Base-by-base conservation (phyloP, 2,797 vertebrate genomes). In the Picus viridis region DNA sequence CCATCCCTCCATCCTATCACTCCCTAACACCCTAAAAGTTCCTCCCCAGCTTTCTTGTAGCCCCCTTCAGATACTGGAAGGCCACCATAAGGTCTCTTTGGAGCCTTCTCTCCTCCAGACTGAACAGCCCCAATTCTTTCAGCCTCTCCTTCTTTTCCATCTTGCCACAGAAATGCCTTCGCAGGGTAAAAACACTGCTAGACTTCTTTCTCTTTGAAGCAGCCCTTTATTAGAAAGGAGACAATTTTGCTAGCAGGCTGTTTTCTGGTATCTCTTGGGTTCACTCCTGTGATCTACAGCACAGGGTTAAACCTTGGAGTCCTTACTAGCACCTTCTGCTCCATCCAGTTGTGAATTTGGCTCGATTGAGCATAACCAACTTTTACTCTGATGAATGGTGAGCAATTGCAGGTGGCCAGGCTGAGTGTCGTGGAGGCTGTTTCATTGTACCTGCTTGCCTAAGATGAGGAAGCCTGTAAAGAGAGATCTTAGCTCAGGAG, bases 171-270 rank as follows among this genome's bases (percentile, higher is more conserved):
- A 72, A 94, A 83, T 82, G 89, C 83, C 90, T 51, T 51, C 26
- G 45, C 2, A 62, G 15, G 45, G 32, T 64, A 86, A 89, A 75
- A 91, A 62, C 5, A 8, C 32, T 76, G 64, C 32, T 82, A 65
- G 88, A 56, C 75, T 89, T 79, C 72, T 90, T 94, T 89, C 62
- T 41, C 88, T 95, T 58, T 83, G 69, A 88, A 91, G 72, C 26
- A 69, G 64, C 32, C 79, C 69, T 67, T 51, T 59, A 36, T 72
- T 92, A 23, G 71, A 93, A 51, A 95, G 78, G 70, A 92, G 80
- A 71, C 75, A 75, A 45, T 83, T 92, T 90, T 92, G 82, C 84
- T 94, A 91, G 88, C 58, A 81, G 79, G 80, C 80, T 89, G 64
- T 77, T 96, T 94, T 78, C 86, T 94, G 85, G 69, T 62, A 58